phyloP scores from a whole-genome alignment of 2,113 vertebrate genomes.

The Cinclus mexicanus region DNA sequence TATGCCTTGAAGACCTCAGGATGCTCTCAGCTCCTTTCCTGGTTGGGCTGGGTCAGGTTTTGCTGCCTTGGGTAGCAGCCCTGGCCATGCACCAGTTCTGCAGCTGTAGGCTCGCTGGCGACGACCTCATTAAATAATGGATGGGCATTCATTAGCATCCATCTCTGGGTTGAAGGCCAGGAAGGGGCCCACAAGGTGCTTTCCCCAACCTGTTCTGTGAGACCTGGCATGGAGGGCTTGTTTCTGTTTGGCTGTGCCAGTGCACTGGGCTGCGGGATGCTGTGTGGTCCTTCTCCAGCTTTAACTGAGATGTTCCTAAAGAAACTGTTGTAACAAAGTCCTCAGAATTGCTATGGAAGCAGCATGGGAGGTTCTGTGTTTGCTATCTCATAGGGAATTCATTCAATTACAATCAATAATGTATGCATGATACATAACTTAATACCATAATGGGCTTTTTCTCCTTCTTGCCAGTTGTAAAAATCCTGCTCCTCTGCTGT shows the following conservation, averaged over 20 bases:
- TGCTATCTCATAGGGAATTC: background rate
- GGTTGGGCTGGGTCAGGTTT: background rate
- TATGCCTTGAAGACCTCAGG: rapidly evolving
- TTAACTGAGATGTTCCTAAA: background rate
- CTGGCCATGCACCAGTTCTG: background rate
- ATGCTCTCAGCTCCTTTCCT: background rate
- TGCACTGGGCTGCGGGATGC: rapidly evolving
- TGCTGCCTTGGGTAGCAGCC: background rate
- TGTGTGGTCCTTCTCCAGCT: background rate
- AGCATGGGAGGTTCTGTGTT: background rate
- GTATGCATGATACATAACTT: conserved; percentile 21
- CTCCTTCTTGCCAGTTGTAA: conserved; percentile 18
- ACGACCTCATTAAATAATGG: conserved; percentile 19
- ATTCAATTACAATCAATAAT: conserved; percentile 52
- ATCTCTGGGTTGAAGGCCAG: background rate
- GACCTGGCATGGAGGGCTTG: background rate
- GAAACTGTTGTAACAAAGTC: background rate
- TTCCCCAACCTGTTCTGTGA: background rate
- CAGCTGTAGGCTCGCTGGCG: background rate
- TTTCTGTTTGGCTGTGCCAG: background rate
- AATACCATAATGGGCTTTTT: conserved; percentile 8
- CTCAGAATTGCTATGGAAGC: background rate
- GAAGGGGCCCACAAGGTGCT: background rate
- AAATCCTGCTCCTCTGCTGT: background rate
- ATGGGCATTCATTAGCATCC: background rate